Evolutionary conservation across 1,140 invertebrate genomes (phyloP), one percentile per base, ranked within the genome.

Genomic region (Danaus plexippus): DNA sequence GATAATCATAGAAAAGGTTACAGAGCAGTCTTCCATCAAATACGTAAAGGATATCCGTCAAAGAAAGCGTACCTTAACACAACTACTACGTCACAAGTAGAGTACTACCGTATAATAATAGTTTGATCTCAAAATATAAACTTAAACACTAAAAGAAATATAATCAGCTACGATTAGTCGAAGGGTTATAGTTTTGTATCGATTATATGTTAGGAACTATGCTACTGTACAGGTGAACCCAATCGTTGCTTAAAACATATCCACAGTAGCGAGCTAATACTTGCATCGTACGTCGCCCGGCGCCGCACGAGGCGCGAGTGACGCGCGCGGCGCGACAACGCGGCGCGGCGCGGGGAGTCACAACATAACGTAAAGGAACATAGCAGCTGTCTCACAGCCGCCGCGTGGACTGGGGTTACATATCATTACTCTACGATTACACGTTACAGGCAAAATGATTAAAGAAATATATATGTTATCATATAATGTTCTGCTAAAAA

Each of bases 181-280:
- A 73, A 81, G 74, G 81, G 72, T 79, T 85, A 85, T 79, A 82
- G 75, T 84, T 81, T 84, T 76, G 75, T 75, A 78, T 81, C 77
- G 81, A 86, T 84, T 86, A 86, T 72, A 82, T 62, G 71, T 84
- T 86, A 85, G 83, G 83, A 86, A 85, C 83, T 86, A 86, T 86
- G 64, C 80, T 83, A 81, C 83, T 86, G 83, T 86, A 86, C 83
- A 86, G 71, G 70, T 61, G 71, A 80, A 78, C 79, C 71, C 69
- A 78, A 77, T 71, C n/a, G n/a, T n/a, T 67, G 64, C 58, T 64
- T 64, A 68, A 67, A 57, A 63, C 52, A 61, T 69, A 59, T 56
- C 56, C 49, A 71, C 71, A 69, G 65, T 75, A 79, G 75, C 67
- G 61, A 68, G 66, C 72, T 85, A 85, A 85, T 85, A 85, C 82